Evolutionary conservation across 2,888 invertebrate genomes (phyloP), one percentile per base, ranked within the genome.

Genomic region (Acronicta alni): DNA sequence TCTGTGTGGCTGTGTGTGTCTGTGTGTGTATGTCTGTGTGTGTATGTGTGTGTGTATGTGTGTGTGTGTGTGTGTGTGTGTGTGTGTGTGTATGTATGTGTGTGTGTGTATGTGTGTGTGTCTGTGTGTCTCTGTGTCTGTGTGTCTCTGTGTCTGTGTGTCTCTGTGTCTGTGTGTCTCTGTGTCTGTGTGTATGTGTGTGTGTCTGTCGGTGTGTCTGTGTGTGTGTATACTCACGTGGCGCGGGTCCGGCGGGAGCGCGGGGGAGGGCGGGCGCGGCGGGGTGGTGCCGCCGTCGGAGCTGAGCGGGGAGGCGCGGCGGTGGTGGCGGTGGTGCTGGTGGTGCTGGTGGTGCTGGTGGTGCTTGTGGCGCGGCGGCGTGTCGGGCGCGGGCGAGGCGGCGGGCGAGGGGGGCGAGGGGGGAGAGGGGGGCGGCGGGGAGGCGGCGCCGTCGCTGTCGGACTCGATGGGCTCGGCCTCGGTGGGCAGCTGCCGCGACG

Each of bases 381-480:
- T 53, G 56, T 58, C 57, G 57, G 57, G 51, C 58, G 61, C 48
- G 26, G 72, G 17, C 59, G 47, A 61, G 54, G 65, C 49, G 56
- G 58, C 48, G 49, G 35, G 58, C 47, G 71, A 57, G 39, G 65
- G 54, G 47, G 69, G 20, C 67, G 26, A 9, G 9, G 26, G 9
- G 7, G 26, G 26, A 8, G 26, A 39, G 63, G 53, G 55, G 42
- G 73, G 65, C 23, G 70, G 59, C 37, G 58, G 67, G 44, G 54
- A 57, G 38, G 63, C 65, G 35, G 72, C 74, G 17, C 61, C 66
- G 54, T 39, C 52, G 56, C 59, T 55, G 80, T 97, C 96, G 45
- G 96, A 96, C 79, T 97, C 97, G 67, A 97, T 97, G 58, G 96
- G 97, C 89, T 96, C 97, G 48, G 96, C 96, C 87, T 96, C 96